Percentiles rank a stretch among this genome's conserved stretches.
Conservation (phyloP, 1,140 invertebrate genomes). For the Solenopsis fugax region DNA sequence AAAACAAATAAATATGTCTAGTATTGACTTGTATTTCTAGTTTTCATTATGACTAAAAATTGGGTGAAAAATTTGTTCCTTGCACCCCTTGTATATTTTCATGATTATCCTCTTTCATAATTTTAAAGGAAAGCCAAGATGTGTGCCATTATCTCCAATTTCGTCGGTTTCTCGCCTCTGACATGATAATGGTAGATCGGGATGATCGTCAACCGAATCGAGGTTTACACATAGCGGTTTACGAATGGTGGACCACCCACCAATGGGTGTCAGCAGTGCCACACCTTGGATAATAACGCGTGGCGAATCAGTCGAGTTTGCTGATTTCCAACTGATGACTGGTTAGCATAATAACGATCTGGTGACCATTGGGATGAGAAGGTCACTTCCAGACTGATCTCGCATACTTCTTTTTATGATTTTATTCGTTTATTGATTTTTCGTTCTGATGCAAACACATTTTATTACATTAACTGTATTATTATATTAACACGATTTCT, state of each 20-base stretch:
- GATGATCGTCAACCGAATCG: slow-evolving; percentile 78
- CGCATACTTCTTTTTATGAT: slow-evolving; percentile 8
- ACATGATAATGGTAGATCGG: slow-evolving; percentile 33
- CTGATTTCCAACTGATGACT: slow-evolving; percentile 77
- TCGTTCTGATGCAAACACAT: background rate
- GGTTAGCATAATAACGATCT: slow-evolving; percentile 74
- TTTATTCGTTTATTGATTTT: background rate
- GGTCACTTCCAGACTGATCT: slow-evolving; percentile 50
- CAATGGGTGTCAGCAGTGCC: slow-evolving; percentile 73
- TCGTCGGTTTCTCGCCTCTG: slow-evolving; percentile 24
- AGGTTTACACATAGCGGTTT: slow-evolving; percentile 81
- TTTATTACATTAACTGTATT: background rate
- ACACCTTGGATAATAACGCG: slow-evolving; percentile 83
- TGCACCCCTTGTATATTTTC: slow-evolving; percentile 15
- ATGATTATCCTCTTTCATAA: slow-evolving; percentile 28
- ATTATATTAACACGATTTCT: background rate
- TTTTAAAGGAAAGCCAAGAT: slow-evolving; percentile 5
- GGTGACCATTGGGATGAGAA: slow-evolving; percentile 57
- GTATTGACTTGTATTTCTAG: background rate
- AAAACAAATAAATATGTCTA: background rate
- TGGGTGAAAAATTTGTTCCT: slow-evolving; percentile 38
- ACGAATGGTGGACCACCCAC: slow-evolving; percentile 81
- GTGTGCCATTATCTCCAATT: slow-evolving; percentile 48
- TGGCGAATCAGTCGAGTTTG: slow-evolving; percentile 78
- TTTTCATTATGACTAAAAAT: background rate